phyloP scores from a whole-genome alignment of 2,113 vertebrate species.

The Anthoscopus minutus region DNA sequence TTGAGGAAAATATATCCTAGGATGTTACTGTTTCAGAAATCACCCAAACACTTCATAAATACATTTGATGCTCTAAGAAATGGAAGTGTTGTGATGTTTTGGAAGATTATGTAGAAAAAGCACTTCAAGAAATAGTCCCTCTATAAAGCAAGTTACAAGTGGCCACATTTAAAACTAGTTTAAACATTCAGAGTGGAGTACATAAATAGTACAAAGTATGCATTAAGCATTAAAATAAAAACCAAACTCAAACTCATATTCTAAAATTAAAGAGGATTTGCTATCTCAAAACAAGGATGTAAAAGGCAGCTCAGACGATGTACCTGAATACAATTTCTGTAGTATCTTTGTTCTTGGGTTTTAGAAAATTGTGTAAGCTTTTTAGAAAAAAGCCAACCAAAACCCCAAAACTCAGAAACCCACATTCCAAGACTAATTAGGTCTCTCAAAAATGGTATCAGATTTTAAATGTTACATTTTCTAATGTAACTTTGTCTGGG shows the following conservation, averaged over 20 bases:
- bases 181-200: background rate
- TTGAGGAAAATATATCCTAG: background rate
- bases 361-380: background rate
- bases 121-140: background rate
- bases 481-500: background rate
- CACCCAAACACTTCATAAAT: background rate
- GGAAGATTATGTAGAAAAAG: background rate
- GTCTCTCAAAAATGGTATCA: background rate
- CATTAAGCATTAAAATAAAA: slow-evolving; percentile 1
- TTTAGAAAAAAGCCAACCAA: background rate
- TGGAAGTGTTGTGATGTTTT: background rate
- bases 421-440: slow-evolving; percentile 31
- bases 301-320: background rate
- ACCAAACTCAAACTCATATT: background rate
- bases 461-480: slow-evolving; percentile 32
- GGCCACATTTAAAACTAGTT: background rate
- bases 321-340: background rate
- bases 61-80: background rate
- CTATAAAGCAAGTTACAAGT: background rate
- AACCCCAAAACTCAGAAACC: background rate
- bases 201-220: background rate
- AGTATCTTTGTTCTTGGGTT: background rate
- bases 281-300: background rate
- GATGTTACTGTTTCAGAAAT: background rate
- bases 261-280: background rate